Conservation (phyloP, 2,888 invertebrate genomes). For the Melangyna quadrimaculata region DNA sequence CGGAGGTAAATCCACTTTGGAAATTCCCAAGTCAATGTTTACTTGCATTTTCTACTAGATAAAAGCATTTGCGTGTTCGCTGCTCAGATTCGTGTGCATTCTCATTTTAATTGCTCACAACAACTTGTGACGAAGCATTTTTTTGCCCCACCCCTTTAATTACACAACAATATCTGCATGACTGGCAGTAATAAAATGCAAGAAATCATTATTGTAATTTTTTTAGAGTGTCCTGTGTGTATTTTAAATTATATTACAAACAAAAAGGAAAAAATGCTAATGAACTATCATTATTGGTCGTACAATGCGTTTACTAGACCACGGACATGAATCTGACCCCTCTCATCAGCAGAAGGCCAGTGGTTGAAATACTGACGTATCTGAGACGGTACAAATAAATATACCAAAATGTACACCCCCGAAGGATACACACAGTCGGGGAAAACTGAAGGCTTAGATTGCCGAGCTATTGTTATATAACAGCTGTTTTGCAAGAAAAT, state of each 20-base stretch:
- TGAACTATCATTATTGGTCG: neutral
- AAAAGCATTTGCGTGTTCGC: slow-evolving; percentile 32
- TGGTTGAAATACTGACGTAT: neutral
- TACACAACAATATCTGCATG: neutral
- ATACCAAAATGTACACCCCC: neutral
- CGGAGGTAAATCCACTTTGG: slow-evolving; percentile 33
- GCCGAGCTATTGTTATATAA: slow-evolving; percentile 60
- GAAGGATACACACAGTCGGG: slow-evolving; percentile 27
- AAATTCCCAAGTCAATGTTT: slow-evolving; percentile 53
- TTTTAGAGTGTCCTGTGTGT: neutral
- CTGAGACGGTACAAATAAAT: slow-evolving; percentile 2
- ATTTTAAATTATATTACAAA: neutral
- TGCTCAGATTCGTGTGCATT: slow-evolving; percentile 31
- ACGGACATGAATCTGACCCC: slow-evolving; percentile 7
- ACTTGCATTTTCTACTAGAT: slow-evolving; percentile 16
- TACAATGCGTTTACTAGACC: neutral
- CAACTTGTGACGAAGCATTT: slow-evolving; percentile 34
- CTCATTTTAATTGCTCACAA: neutral
- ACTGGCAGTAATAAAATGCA: neutral
- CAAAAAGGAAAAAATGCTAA: neutral
- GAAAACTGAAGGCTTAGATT: slow-evolving; percentile 39
- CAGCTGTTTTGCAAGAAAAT: slow-evolving; percentile 52
- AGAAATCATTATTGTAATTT: neutral
- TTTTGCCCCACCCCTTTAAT: slow-evolving; percentile 18
- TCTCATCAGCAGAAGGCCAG: neutral